These are phyloP conservation scores for Archilochus colubris DNA, from an alignment of 2,113 vertebrate species.

Conservation along the genomic window DNA sequence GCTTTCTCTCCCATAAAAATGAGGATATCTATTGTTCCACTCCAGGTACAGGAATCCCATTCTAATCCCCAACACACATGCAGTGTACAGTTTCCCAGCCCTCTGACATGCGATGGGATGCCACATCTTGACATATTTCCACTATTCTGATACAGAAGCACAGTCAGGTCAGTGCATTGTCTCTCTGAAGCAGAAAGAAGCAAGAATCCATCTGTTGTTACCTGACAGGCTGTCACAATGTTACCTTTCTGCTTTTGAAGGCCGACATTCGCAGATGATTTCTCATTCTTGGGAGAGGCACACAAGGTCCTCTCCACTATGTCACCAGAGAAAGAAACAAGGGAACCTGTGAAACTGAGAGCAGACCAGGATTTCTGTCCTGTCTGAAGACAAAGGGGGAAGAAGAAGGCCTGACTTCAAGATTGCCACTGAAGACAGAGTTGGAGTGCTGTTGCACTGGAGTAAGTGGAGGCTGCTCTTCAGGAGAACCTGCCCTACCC, in stretches of 20 bases:
- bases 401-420: background rate
- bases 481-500: background rate
- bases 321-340: slow-evolving; percentile 66
- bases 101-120: background rate
- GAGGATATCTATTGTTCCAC: background rate
- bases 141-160: background rate
- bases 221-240: background rate
- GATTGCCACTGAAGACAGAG: background rate
- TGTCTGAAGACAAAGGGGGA: background rate
- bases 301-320: slow-evolving; percentile 58
- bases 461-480: background rate
- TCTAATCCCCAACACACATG: background rate
- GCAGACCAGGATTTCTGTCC: background rate
- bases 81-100: background rate
- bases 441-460: background rate
- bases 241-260: slow-evolving; percentile 37
- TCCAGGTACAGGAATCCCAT: background rate
- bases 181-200: background rate
- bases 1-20: background rate
- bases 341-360: slow-evolving; percentile 64
- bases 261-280: background rate
- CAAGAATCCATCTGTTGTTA: background rate
- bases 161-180: background rate
- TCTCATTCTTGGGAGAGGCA: slow-evolving; percentile 53
- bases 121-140: background rate